Evolutionary conservation across 2,888 invertebrate species (phyloP).

Genomic region (Psococerastis gibbosa): DNA sequence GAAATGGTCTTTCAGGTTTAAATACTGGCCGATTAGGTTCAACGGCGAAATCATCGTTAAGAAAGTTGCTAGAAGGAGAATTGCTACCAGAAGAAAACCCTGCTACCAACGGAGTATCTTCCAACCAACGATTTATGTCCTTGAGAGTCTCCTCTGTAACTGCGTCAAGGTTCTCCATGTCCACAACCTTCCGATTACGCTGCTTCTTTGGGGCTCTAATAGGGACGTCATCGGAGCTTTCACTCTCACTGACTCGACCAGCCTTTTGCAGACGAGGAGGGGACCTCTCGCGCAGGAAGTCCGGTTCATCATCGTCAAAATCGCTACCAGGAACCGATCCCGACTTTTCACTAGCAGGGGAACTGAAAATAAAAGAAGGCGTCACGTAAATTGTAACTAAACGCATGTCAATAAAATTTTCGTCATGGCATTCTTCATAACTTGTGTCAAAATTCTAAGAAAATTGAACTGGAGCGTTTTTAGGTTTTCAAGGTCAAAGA

Average conservation of each 20-base stretch:
- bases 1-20: conserved; percentile 11
- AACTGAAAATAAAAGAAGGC: background rate
- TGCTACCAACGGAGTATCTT: conserved; percentile 59
- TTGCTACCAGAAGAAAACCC: conserved; percentile 61
- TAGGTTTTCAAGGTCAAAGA: no score
- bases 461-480: no score
- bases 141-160: conserved; percentile 56
- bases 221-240: conserved; percentile 17
- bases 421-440: conserved; percentile 13
- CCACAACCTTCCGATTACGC: conserved; percentile 26
- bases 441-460: conserved; percentile 15
- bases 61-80: conserved; percentile 47
- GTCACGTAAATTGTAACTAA: no score
- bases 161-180: conserved; percentile 45
- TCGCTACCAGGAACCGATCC: conserved; percentile 1
- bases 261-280: background rate
- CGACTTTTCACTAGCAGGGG: background rate
- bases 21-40: background rate
- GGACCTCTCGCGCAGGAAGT: background rate
- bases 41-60: conserved; percentile 33
- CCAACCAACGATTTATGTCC: conserved; percentile 78
- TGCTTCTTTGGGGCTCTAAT: conserved; percentile 21
- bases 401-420: conserved; percentile 13
- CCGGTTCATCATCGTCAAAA: conserved; percentile 1
- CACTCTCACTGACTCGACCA: background rate